Base-by-base conservation (phyloP, 2,113 vertebrate genomes). In the Cricetomys ansorgei region DNA sequence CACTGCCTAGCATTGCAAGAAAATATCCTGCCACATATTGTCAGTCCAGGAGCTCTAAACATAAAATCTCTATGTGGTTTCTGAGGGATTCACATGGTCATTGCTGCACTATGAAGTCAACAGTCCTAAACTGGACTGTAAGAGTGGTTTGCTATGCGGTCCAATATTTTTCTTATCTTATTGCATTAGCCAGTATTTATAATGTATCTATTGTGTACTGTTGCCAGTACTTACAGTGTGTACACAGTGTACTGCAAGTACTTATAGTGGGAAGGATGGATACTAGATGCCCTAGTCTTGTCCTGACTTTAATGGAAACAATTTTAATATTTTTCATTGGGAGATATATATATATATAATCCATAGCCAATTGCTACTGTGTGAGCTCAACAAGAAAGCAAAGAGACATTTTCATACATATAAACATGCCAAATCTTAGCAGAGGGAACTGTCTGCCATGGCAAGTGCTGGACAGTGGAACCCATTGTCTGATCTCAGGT, bases 131-230 rank as follows among this genome's bases (percentile, higher is more conserved):
- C 13, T 21, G 55, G 50, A 55, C 55, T 37, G 13, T 70, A 43
- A 70, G 25, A 88, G 57, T 23, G 29, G 29, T 3, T 70, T 25
- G 21, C 48, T 80, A 15, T 69, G 23, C 48, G 77, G 50, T 67
- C 40, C 79, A 95, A 73, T 84, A 53, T 37, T 86, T 97, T 92
- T 93, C 73, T 91, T 92, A 89, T 75, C 65, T 83, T 95, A 88
- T 91, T 55, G 27, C 19, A 6, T 43, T 83, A 96, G 37, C 69
- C 67, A 62, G 19, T 80, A 53, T 23, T 53, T 89, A 64, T 7
- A 83, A 29, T 57, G 64, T 53, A n/a, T 29, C n/a, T n/a, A n/a
- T n/a, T n/a, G n/a, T n/a, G n/a, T n/a, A n/a, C n/a, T n/a, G n/a
- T n/a, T 67, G 31, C 80, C 6, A 29, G 72, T 29, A 29, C 25